Evolutionary conservation across 2,113 vertebrate genomes (phyloP).

Genomic region (Notiomystis cincta): DNA sequence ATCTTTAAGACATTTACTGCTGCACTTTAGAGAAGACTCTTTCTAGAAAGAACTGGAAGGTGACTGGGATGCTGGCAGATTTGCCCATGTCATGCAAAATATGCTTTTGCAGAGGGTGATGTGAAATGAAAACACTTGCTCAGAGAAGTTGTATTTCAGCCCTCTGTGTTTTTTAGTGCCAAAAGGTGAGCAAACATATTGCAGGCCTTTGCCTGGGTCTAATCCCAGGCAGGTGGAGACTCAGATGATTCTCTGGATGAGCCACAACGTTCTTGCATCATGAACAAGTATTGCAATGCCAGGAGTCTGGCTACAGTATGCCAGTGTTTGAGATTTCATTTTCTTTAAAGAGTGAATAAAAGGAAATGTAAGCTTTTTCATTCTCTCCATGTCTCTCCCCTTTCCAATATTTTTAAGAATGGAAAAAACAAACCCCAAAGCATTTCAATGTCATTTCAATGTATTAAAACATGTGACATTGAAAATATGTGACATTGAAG

Average conservation of each 20-base stretch:
- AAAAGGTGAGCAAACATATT: constrained; percentile 23
- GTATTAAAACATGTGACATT: background rate
- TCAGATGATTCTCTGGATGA: background rate
- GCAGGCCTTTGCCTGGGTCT: background rate
- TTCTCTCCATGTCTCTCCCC: background rate
- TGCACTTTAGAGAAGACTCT: background rate
- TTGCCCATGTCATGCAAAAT: background rate
- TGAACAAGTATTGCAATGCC: background rate
- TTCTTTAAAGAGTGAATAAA: background rate
- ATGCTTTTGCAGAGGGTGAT: background rate
- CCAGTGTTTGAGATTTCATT: background rate
- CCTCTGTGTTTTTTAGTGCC: background rate
- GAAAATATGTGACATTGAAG: background rate
- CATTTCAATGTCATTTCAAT: background rate
- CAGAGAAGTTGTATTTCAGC: background rate
- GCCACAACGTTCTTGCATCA: background rate
- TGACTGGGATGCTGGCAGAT: background rate
- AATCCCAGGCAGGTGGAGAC: background rate
- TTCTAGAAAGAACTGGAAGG: background rate
- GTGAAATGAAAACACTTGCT: background rate
- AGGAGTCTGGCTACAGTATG: background rate
- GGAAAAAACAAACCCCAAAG: background rate
- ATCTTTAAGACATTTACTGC: background rate
- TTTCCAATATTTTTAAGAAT: background rate
- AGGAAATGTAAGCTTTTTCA: background rate